Percentiles rank a stretch among this genome's conserved stretches.
These are phyloP conservation scores for Amphilophus citrinellus DNA, from an alignment of 2,113 vertebrate species.

Conservation along the genomic window DNA sequence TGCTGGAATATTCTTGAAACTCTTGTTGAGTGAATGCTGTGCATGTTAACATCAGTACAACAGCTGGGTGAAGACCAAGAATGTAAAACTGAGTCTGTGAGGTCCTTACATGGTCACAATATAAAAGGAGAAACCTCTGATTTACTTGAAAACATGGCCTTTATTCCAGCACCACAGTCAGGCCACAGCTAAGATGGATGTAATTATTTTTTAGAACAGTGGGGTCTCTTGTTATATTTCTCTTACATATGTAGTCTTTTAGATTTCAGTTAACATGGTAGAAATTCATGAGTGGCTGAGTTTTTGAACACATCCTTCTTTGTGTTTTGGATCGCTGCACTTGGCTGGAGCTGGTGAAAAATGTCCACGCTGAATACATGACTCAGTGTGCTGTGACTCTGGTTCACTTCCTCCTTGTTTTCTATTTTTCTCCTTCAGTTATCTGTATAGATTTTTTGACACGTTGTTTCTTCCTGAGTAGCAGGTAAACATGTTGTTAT, in stretches of 20 bases:
- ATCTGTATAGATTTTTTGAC: background rate
- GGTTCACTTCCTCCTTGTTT: slow-evolving; percentile 1
- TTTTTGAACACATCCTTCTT: background rate
- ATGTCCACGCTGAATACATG: background rate
- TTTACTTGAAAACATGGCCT: background rate
- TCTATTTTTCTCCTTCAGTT: background rate
- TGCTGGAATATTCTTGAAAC: rapidly evolving
- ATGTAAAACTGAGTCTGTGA: background rate
- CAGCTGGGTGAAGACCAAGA: background rate
- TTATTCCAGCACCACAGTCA: background rate
- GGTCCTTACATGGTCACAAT: background rate
- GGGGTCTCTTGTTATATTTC: background rate
- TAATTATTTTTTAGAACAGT: background rate
- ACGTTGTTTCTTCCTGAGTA: background rate
- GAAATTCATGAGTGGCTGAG: background rate
- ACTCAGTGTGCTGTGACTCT: background rate
- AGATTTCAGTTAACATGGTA: background rate
- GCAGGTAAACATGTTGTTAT: background rate
- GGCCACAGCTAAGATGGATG: background rate
- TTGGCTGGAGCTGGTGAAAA: background rate
- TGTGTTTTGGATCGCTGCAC: background rate
- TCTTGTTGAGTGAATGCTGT: background rate
- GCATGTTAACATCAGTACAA: background rate
- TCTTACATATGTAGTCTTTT: background rate
- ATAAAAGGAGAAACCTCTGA: background rate